These are phyloP conservation scores for Lymantria dispar DNA, from an alignment of 2,888 invertebrate species.

Conservation along the genomic window DNA sequence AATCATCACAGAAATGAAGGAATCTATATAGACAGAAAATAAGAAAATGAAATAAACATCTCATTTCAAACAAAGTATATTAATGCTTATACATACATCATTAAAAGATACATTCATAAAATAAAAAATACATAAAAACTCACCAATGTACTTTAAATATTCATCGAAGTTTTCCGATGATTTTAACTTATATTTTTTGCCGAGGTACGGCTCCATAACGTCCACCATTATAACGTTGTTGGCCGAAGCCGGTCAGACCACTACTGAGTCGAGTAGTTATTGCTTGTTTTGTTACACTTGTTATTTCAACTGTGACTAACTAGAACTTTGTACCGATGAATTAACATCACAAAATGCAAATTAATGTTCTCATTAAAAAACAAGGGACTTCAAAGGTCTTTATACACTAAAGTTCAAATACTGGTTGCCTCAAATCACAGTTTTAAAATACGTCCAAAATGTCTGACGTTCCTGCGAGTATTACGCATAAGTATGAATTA, in stretches of 20 bases:
- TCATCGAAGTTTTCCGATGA: conserved; percentile 61
- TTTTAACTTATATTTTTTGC: conserved; percentile 49
- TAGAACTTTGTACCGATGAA: not conserved
- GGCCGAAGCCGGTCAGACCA: not conserved
- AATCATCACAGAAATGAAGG: no score
- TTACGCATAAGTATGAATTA: no score
- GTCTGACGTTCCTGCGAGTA: no score
- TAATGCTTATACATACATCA: no score
- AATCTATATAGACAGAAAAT: no score
- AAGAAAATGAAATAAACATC: no score
- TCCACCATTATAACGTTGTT: conserved; percentile 1
- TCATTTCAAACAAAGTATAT: no score
- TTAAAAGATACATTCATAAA: not conserved
- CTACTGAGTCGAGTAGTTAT: conserved; percentile 3
- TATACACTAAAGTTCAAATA: no score
- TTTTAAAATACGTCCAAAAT: no score
- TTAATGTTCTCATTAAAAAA: no score
- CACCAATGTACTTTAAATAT: conserved; percentile 59
- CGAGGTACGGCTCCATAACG: conserved; percentile 1
- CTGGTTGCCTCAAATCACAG: no score
- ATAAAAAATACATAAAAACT: conserved; percentile 23
- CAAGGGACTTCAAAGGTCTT: no score
- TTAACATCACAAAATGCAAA: not conserved
- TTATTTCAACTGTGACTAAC: not conserved
- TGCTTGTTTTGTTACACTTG: not conserved